Conservation (phyloP, 1,140 invertebrate genomes). For the Sminthurides bifidus region DNA sequence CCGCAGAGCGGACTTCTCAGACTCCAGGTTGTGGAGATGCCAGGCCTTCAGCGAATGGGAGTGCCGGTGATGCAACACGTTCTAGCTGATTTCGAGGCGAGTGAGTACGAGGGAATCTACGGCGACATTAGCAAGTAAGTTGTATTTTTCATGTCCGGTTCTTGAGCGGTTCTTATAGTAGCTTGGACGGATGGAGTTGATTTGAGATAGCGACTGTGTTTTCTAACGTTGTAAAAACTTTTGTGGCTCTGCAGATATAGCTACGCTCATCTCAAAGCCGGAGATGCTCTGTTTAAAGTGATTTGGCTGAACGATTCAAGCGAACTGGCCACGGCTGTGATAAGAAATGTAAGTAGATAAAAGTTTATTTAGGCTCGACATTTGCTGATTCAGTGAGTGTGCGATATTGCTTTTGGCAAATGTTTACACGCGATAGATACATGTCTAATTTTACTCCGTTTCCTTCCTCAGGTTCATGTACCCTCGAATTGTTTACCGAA, state of each 20-base stretch:
- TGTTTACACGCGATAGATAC: too few species aligned
- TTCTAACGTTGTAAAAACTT: too few species aligned
- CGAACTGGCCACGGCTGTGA: slow-evolving; percentile 21
- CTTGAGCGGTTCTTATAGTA: not conserved
- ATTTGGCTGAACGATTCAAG: slow-evolving; percentile 29
- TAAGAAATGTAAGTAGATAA: slow-evolving; percentile 24
- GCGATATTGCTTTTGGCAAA: too few species aligned
- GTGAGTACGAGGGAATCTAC: slow-evolving; percentile 28
- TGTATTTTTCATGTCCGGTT: not conserved
- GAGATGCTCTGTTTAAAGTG: slow-evolving; percentile 43
- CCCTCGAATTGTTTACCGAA: slow-evolving; percentile 53
- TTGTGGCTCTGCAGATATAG: slow-evolving; percentile 39
- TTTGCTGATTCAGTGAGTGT: too few species aligned
- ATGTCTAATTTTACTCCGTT: too few species aligned
- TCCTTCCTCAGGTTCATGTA: slow-evolving; percentile 41
- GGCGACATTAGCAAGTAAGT: slow-evolving; percentile 25
- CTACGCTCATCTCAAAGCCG: slow-evolving; percentile 46
- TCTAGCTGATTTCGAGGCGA: slow-evolving; percentile 30
- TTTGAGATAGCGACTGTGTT: too few species aligned
- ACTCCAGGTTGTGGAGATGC: slow-evolving; percentile 32
- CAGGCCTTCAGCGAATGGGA: slow-evolving; percentile 25
- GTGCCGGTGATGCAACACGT: slow-evolving; percentile 23
- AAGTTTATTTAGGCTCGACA: not conserved
- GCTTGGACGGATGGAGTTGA: too few species aligned
- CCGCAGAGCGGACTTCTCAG: slow-evolving; percentile 29